Conservation (phyloP, 2,113 vertebrate genomes). For the Halcyon malimbica region DNA sequence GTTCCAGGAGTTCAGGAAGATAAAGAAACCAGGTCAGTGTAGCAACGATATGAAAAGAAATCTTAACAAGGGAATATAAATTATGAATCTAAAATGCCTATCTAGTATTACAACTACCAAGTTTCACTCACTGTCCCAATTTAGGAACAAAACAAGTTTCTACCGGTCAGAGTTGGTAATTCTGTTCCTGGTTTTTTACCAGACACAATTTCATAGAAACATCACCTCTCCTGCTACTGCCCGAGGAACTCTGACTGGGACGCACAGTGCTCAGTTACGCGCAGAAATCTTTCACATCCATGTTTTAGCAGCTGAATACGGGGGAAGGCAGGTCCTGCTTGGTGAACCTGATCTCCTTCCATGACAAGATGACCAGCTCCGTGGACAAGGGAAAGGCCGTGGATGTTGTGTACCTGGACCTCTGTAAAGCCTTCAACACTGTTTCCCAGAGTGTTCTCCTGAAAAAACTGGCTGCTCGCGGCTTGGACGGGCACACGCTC, state of each 20-base stretch:
- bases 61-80: neutral
- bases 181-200: neutral
- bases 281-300: neutral
- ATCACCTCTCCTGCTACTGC: neutral
- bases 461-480: too few species aligned
- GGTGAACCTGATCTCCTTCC: too few species aligned
- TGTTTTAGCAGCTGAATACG: neutral
- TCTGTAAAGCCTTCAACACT: too few species aligned
- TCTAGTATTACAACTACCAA: neutral
- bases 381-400: too few species aligned
- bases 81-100: neutral
- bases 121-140: neutral
- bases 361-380: too few species aligned
- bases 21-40: neutral
- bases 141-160: neutral
- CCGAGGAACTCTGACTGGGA: neutral
- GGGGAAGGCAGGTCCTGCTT: neutral
- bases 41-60: neutral
- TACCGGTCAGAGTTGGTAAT: neutral
- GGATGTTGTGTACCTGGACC: too few species aligned
- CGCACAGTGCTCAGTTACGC: fast-evolving
- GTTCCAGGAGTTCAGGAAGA: neutral
- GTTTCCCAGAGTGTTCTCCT: too few species aligned
- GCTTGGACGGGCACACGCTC: too few species aligned
- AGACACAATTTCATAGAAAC: neutral